phyloP scores from a whole-genome alignment of 53 echinoderm and acorn worm genomes.

The Stichopus horrens region DNA sequence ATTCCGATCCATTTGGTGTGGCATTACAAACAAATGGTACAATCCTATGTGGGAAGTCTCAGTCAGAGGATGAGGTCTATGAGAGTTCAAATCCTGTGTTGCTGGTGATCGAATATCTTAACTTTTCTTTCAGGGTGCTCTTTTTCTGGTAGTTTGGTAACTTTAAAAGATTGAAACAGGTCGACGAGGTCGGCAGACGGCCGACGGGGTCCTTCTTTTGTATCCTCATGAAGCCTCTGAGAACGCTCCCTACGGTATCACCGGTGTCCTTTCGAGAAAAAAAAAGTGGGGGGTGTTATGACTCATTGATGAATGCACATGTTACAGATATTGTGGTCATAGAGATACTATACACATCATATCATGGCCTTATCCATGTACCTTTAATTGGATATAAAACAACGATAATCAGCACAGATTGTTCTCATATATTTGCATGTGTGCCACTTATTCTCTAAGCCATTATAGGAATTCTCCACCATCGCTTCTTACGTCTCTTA shows the following conservation, averaged over 20 bases:
- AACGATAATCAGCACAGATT: too few relatives aligned
- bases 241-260: constrained; percentile 96
- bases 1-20: too few relatives aligned
- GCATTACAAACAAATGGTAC: too few relatives aligned
- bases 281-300: background rate
- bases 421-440: too few relatives aligned
- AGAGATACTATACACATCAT: background rate
- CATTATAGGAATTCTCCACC: too few relatives aligned
- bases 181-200: constrained; percentile 93
- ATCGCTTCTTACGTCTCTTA: too few relatives aligned
- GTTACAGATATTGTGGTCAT: background rate
- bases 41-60: too few relatives aligned
- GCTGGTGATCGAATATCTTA: constrained; percentile 95
- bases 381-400: too few relatives aligned
- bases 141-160: constrained; percentile 99
- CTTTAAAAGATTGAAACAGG: constrained; percentile 97
- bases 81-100: constrained; percentile 99
- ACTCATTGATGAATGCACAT: background rate
- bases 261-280: constrained; percentile 80
- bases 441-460: too few relatives aligned
- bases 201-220: constrained; percentile 94
- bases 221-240: constrained; percentile 90
- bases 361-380: too few relatives aligned
- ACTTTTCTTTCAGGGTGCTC: constrained; percentile 87
- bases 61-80: constrained; percentile 10